Base-by-base conservation (phyloP, 2,113 vertebrate genomes). In the Odocoileus hemionus region DNA sequence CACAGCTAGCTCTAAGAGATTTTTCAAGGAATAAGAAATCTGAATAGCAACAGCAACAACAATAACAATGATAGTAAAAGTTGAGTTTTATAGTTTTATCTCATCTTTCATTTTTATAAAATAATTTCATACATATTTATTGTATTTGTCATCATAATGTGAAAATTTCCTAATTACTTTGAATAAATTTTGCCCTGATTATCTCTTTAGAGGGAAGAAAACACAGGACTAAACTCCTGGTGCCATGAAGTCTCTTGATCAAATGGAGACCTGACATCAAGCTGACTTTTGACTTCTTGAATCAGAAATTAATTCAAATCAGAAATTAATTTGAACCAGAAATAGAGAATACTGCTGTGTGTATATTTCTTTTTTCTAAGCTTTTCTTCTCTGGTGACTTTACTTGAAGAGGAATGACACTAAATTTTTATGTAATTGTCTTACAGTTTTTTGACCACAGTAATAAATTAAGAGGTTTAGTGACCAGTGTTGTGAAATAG, bases 271-370 rank as follows among this genome's bases (percentile, higher is more conserved):
- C 25, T 70, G 82, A 96, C 30, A 61, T 83, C 55, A 93, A 95
- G 93, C 23, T 91, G 47, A 85, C 57, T 97, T 91, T 93, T 91
- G 84, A 83, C 57, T 70, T 93, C 76, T 50, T 85, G 78, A 93
- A 26, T 60, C 82, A 33, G 70, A 94, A 88, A 50, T 83, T 58
- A 58, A 76, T 87, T 92, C 3, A 54, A 94, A 36, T 78, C 5
- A 50, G 52, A 92, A 70, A 88, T 33, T 58, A 58, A 76, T 87
- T 92, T 2, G 47, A 94, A 45, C 67, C 7, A 50, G 52, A 92
- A 70, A 88, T 33, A 88, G 76, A 95, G 82, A 70, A 86, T 70
- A 43, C 33, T 95, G 14, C 45, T 30, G 3, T 84, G 23, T 23
- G 6, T 74, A 19, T 74, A 28, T 55, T 64, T 64, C 17, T 64